Base-by-base conservation (phyloP, 2,888 invertebrate genomes). In the Pyrgus malvae region DNA sequence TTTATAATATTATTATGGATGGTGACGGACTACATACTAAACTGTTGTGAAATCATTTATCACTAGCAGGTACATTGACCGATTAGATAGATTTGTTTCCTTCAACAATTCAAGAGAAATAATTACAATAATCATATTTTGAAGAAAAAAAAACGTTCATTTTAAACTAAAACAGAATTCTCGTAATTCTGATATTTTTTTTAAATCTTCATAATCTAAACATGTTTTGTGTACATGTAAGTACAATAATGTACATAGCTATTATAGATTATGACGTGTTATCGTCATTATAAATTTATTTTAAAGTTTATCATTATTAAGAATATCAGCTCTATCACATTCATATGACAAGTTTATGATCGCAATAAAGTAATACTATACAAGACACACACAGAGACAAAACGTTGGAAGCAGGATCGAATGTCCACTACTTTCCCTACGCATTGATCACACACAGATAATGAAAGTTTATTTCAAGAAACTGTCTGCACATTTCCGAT, bases 201-300 rank as follows among this genome's bases (percentile, higher is more conserved):
- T 23, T 23, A 6, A 23, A 23, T 4, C 23, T 4, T 23, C 23
- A 23, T 23, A 23, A 23, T 23, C 23, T 23, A 23, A 23, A 23
- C n/a, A n/a, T n/a, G n/a, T n/a, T n/a, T 23, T 23, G 6, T 4
- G 6, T 23, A 7, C 12, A 35, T 35, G 12, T 35, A 35, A 2
- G 3, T 6, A 23, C 4, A 23, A 23, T 48, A n/a, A n/a, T n/a
- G n/a, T n/a, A n/a, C n/a, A n/a, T n/a, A n/a, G n/a, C n/a, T n/a
- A n/a, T n/a, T n/a, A n/a, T n/a, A n/a, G n/a, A n/a, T n/a, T n/a
- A n/a, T n/a, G n/a, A n/a, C n/a, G n/a, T n/a, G n/a, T n/a, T 51
- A 51, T 51, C 51, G 19, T n/a, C n/a, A 27, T 29, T 27, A 35
- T 51, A 51, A 44, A 51, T 50, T 44, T 25, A 35, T 35, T n/a